Conservation (phyloP, 2,888 invertebrate genomes). For the Muschampia staudingeri region DNA sequence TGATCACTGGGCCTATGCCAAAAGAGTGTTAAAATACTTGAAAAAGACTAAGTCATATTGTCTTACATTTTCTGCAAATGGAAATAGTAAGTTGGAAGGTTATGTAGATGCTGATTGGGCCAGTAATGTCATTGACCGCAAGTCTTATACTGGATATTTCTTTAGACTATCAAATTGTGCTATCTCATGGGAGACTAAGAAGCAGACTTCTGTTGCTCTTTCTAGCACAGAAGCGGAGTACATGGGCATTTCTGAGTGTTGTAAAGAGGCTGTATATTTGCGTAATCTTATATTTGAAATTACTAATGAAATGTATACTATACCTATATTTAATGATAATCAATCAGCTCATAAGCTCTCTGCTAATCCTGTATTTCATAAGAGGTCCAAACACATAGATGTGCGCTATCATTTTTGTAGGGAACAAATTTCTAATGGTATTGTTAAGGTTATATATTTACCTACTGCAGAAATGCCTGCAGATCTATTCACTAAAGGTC, state of each 20-base stretch:
- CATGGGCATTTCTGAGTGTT: conserved; percentile 7
- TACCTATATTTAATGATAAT: conserved; percentile 1
- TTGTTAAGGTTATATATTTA: neutral
- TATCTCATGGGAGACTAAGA: conserved; percentile 4
- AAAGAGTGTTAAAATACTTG: conserved; percentile 17
- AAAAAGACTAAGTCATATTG: neutral
- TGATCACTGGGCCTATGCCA: neutral
- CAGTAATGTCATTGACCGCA: neutral
- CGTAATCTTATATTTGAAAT: conserved; percentile 16
- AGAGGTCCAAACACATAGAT: conserved; percentile 22
- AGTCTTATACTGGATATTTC: conserved; percentile 14
- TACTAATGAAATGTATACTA: neutral
- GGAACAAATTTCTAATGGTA: neutral
- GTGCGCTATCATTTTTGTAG: conserved; percentile 20
- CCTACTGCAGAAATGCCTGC: conserved; percentile 21
- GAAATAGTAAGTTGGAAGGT: conserved; percentile 9
- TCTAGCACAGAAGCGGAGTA: conserved; percentile 3
- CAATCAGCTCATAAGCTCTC: neutral
- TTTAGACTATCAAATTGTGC: neutral
- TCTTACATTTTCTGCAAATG: neutral
- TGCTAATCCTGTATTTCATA: neutral
- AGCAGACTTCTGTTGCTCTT: neutral
- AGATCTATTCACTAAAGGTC: conserved; percentile 6
- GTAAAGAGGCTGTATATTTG: conserved; percentile 20
- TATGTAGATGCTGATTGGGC: conserved; percentile 19